Percentiles rank a stretch among this genome's conserved stretches.
Evolutionary conservation across 2,797 vertebrate species (phyloP).

Genomic region (Phoeniculus purpureus): DNA sequence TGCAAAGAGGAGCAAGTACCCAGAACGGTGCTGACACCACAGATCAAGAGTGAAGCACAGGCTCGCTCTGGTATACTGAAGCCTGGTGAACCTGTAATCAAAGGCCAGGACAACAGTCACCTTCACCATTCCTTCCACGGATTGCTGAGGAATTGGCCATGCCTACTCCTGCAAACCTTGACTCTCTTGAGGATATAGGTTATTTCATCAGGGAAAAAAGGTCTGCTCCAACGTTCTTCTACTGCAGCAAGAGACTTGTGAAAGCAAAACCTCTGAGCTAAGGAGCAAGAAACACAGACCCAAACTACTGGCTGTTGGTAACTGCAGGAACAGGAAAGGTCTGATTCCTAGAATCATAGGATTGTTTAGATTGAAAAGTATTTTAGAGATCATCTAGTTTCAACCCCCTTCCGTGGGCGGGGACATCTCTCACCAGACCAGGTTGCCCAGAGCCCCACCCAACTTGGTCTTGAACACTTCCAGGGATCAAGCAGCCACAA

Average conservation of each 20-base stretch:
- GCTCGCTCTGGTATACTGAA: not conserved
- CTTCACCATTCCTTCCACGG: not conserved
- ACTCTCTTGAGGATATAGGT: fast-evolving
- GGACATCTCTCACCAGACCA: too few species aligned
- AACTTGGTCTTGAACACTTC: too few species aligned
- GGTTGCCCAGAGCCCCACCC: too few species aligned
- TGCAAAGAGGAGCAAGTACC: not conserved
- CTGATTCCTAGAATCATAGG: not conserved
- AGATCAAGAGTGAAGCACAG: not conserved
- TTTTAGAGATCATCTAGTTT: too few species aligned
- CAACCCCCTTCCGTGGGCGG: too few species aligned
- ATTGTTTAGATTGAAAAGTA: too few species aligned
- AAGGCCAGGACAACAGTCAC: not conserved
- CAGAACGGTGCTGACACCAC: not conserved
- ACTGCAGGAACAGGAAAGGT: not conserved
- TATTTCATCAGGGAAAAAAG: not conserved
- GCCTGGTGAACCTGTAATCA: not conserved
- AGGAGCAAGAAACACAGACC: not conserved
- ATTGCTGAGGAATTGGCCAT: not conserved
- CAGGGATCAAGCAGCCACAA: too few species aligned
- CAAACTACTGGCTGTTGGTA: not conserved
- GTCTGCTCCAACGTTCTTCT: not conserved
- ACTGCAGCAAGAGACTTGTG: not conserved
- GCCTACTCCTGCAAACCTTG: not conserved
- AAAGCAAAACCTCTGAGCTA: not conserved